Evolutionary conservation across 2,113 vertebrate genomes (phyloP).

Genomic region (Phocoena sinus): DNA sequence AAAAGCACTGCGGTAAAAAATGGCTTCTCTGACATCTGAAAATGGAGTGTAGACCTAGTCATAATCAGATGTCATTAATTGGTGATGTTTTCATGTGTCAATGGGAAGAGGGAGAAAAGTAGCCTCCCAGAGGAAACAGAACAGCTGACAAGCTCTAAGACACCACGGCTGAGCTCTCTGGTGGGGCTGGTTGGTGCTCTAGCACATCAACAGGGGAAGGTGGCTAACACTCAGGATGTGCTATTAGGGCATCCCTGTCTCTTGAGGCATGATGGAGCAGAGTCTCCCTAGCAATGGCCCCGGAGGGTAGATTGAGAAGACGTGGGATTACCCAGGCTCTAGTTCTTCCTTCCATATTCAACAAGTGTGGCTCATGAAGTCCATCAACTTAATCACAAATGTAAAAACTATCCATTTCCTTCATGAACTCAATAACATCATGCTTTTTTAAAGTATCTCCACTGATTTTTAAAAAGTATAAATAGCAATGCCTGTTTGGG

Average conservation of each 20-base stretch:
- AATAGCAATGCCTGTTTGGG: neutral
- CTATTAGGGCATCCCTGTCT: neutral
- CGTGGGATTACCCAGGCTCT: neutral
- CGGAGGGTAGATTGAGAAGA: neutral
- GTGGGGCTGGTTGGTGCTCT: neutral
- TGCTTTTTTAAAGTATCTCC: neutral
- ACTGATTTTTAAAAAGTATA: neutral
- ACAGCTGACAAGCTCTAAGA: neutral
- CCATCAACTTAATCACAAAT: neutral
- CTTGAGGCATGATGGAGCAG: neutral
- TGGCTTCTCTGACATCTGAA: neutral
- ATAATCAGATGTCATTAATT: neutral
- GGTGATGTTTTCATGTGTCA: neutral
- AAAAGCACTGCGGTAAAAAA: neutral
- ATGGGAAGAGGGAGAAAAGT: neutral
- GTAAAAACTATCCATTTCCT: neutral
- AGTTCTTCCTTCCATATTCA: neutral
- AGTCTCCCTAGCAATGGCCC: too few species aligned
- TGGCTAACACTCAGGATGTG: neutral
- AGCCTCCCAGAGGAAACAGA: neutral
- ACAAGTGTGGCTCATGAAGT: neutral
- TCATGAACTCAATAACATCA: neutral
- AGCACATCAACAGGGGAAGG: rapidly evolving
- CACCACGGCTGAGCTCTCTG: neutral
- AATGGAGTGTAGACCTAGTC: neutral